Evolutionary conservation across 1,140 invertebrate species (phyloP).

Genomic region (Gryon sp.): DNA sequence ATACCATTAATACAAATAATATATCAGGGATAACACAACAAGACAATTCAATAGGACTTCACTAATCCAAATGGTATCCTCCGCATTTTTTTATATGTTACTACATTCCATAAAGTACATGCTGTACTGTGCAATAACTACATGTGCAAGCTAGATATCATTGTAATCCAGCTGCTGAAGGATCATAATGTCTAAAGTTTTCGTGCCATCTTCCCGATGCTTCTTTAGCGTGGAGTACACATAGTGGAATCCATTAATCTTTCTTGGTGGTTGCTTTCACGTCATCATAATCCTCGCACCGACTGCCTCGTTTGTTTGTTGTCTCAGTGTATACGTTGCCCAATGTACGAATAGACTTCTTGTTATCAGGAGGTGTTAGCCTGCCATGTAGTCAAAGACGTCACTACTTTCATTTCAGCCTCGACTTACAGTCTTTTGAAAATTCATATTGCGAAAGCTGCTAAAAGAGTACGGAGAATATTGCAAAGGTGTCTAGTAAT

Average conservation of each 20-base stretch:
- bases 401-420: conserved; percentile 42
- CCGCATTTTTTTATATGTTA: conserved; percentile 11
- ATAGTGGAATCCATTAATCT: conserved; percentile 52
- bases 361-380: conserved; percentile 51
- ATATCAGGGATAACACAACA: too few relatives aligned
- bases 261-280: conserved; percentile 46
- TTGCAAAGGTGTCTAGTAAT: conserved; percentile 33
- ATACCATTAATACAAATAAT: too few relatives aligned
- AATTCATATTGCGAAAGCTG: conserved; percentile 42
- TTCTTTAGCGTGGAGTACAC: conserved; percentile 30
- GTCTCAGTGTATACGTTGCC: conserved; percentile 48
- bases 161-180: conserved; percentile 32
- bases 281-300: conserved; percentile 53
- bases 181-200: conserved; percentile 46
- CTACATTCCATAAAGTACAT: not conserved
- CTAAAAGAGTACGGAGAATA: conserved; percentile 37
- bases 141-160: conserved; percentile 24
- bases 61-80: too few relatives aligned
- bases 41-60: too few relatives aligned
- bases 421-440: conserved; percentile 51
- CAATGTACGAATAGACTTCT: conserved; percentile 57
- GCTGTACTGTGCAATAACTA: conserved; percentile 12
- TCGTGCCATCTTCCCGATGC: conserved; percentile 32
- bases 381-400: conserved; percentile 48
- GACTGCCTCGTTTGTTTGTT: conserved; percentile 56